Evolutionary conservation across 2,113 vertebrate genomes (phyloP).

Genomic region (Leucoraja erinaceus): DNA sequence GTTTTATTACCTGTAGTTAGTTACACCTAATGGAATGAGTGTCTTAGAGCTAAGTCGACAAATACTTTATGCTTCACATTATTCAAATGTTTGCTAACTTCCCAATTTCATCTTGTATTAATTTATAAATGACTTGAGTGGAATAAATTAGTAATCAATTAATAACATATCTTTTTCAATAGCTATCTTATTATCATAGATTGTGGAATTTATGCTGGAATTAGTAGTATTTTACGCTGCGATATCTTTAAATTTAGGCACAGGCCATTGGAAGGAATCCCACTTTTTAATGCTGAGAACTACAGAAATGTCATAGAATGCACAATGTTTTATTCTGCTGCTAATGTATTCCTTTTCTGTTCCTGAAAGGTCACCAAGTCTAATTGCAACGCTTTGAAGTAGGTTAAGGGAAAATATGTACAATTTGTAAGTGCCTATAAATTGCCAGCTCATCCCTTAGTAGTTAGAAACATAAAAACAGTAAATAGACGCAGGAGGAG

Average conservation of each 20-base stretch:
- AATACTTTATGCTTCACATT: not conserved
- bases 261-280: not conserved
- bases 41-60: not conserved
- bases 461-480: not conserved
- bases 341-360: not conserved
- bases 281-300: not conserved
- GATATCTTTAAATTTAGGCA: not conserved
- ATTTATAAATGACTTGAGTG: not conserved
- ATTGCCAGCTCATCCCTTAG: not conserved
- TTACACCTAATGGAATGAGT: not conserved
- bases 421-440: not conserved
- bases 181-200: too few relatives aligned
- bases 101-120: not conserved
- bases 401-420: not conserved
- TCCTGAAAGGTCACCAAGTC: not conserved
- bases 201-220: not conserved
- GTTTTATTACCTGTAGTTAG: not conserved
- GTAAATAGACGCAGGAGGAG: too few relatives aligned
- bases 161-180: not conserved
- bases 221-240: not conserved
- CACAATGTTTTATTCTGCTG: not conserved
- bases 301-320: not conserved
- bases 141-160: not conserved
- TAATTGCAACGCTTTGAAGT: not conserved
- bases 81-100: not conserved